These are phyloP conservation scores for Garra rufa DNA, from an alignment of 2,113 vertebrate species.

Conservation along the genomic window DNA sequence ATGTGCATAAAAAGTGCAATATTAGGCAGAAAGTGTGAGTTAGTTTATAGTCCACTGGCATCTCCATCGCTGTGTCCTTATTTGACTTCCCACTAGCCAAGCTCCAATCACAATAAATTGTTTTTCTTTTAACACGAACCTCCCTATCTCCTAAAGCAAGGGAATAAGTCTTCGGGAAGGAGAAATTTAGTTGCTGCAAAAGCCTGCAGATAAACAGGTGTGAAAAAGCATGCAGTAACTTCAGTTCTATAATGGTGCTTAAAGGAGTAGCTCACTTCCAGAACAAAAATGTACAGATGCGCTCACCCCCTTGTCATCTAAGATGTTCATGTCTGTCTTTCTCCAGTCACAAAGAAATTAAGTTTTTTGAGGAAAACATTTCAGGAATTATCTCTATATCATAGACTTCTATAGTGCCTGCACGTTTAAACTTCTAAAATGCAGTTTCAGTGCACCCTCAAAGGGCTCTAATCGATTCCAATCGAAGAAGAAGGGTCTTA, in stretches of 20 bases:
- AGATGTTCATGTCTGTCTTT: too few relatives aligned
- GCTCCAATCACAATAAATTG: not conserved
- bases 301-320: too few relatives aligned
- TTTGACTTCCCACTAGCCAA: not conserved
- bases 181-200: not conserved
- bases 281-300: too few relatives aligned
- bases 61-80: not conserved
- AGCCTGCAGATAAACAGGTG: slow-evolving; percentile 26
- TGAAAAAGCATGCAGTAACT: not conserved
- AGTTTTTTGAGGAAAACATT: too few relatives aligned
- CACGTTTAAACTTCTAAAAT: too few relatives aligned
- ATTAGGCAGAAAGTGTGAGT: not conserved
- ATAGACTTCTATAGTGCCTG: too few relatives aligned
- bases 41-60: not conserved
- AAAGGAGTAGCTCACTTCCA: too few relatives aligned
- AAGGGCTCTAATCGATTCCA: too few relatives aligned
- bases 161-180: not conserved
- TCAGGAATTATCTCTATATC: too few relatives aligned
- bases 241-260: not conserved
- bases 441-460: too few relatives aligned
- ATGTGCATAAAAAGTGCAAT: not conserved
- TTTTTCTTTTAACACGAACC: not conserved
- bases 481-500: too few relatives aligned
- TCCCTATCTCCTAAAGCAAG: not conserved
- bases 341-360: too few relatives aligned